Conservation (phyloP, 2,888 invertebrate genomes). For the Cinara cedri region DNA sequence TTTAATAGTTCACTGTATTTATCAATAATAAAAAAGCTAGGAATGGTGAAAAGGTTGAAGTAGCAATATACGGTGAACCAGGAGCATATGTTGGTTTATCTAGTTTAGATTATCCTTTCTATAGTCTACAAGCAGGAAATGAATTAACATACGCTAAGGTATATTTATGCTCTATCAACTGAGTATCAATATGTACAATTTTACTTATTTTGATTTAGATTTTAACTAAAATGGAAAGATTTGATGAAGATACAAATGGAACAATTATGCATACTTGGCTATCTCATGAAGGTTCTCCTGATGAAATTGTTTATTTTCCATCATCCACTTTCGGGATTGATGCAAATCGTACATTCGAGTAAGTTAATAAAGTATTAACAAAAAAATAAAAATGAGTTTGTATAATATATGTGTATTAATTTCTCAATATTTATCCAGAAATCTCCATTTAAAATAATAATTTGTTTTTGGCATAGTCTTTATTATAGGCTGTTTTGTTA, state of each 20-base stretch:
- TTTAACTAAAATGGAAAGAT: constrained; percentile 84
- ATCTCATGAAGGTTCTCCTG: constrained; percentile 83
- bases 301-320: constrained; percentile 84
- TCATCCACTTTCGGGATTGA: constrained; percentile 91
- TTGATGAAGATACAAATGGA: constrained; percentile 84
- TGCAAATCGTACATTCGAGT: constrained; percentile 92
- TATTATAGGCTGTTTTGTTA: no score
- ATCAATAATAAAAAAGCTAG: constrained; percentile 93
- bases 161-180: background rate
- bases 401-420: background rate
- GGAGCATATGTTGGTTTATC: constrained; percentile 93
- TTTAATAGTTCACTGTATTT: constrained; percentile 75
- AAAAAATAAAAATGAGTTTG: background rate
- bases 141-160: constrained; percentile 86
- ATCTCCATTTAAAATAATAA: no score
- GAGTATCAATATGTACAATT: no score
- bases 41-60: constrained; percentile 90
- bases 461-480: no score
- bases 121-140: constrained; percentile 91
- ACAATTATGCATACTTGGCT: constrained; percentile 84
- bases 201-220: constrained; percentile 65
- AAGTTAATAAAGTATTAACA: constrained; percentile 59
- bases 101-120: constrained; percentile 86
- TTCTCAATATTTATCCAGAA: no score
- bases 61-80: constrained; percentile 91